Evolutionary conservation across 1,140 invertebrate species (phyloP).

Genomic region (Drosophila tsacasi): DNA sequence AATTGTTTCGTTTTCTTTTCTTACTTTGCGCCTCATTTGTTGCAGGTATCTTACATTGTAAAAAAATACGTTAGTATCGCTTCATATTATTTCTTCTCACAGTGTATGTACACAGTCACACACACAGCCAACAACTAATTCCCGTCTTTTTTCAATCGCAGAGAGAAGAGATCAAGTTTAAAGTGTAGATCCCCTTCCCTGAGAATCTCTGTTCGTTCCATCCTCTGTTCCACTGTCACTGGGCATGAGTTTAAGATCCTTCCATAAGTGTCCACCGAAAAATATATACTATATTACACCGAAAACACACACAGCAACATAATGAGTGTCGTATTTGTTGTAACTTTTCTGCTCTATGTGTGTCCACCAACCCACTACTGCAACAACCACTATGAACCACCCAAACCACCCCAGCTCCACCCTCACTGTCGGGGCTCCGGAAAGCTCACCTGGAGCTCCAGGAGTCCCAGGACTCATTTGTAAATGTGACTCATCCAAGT

Average conservation of each 20-base stretch:
- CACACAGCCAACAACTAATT: slow-evolving; percentile 35
- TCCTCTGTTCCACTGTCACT: slow-evolving; percentile 19
- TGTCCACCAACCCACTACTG: slow-evolving; percentile 24
- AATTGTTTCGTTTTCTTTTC: slow-evolving; percentile 80
- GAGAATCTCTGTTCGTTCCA: slow-evolving; percentile 25
- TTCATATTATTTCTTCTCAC: slow-evolving; percentile 77
- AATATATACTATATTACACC: not conserved
- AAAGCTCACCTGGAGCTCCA: slow-evolving; percentile 26
- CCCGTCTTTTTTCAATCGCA: slow-evolving; percentile 41
- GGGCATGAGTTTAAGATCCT: slow-evolving; percentile 66
- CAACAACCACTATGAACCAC: slow-evolving; percentile 12
- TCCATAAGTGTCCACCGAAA: slow-evolving; percentile 42
- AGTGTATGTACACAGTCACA: slow-evolving; percentile 32
- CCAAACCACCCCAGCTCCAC: slow-evolving; percentile 30
- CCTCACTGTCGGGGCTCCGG: slow-evolving; percentile 40
- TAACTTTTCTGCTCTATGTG: slow-evolving; percentile 67
- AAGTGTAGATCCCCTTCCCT: slow-evolving; percentile 31
- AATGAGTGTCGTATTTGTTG: slow-evolving; percentile 69
- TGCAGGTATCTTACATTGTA: slow-evolving; percentile 85
- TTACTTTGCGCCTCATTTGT: slow-evolving; percentile 83
- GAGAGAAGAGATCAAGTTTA: slow-evolving; percentile 13
- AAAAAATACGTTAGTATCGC: slow-evolving; percentile 85
- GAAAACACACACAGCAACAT: slow-evolving; percentile 21
- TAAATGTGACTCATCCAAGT: slow-evolving; percentile 47
- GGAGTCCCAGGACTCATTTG: slow-evolving; percentile 40